Evolutionary conservation across 2,797 vertebrate species (phyloP).

Genomic region (Astyanax mexicanus): DNA sequence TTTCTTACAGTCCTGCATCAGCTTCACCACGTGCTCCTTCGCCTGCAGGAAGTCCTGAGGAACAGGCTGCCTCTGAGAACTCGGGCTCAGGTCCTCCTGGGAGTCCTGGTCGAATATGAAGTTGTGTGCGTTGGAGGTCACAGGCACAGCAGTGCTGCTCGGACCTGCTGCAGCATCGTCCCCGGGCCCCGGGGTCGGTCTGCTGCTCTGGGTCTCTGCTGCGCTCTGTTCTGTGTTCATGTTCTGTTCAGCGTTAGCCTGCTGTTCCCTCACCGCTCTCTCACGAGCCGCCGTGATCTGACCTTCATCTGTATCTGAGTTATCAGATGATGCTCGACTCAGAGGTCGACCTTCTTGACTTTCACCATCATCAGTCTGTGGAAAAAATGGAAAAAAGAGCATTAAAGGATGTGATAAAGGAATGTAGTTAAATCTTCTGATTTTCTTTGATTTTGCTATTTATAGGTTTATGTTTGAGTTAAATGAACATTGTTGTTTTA

Average conservation of each 20-base stretch:
- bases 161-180: slow-evolving; percentile 20
- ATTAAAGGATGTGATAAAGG: too few relatives aligned
- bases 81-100: slow-evolving; percentile 58
- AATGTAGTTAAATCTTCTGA: too few relatives aligned
- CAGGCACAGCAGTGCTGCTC: background rate
- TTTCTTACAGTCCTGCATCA: slow-evolving; percentile 81
- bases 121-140: slow-evolving; percentile 64
- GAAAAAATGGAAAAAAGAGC: background rate
- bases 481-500: too few relatives aligned
- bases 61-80: slow-evolving; percentile 41
- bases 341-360: slow-evolving; percentile 36
- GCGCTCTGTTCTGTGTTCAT: background rate
- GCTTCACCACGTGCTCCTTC: slow-evolving; percentile 68
- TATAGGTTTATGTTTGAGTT: too few relatives aligned
- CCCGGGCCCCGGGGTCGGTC: background rate
- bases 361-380: slow-evolving; percentile 34
- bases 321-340: background rate
- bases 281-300: slow-evolving; percentile 33
- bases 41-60: slow-evolving; percentile 70
- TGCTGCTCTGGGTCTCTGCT: background rate
- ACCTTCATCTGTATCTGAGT: slow-evolving; percentile 30
- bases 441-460: too few relatives aligned
- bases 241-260: background rate
- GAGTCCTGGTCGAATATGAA: slow-evolving; percentile 77
- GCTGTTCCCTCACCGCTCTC: slow-evolving; percentile 5